phyloP scores from a whole-genome alignment of 2,113 vertebrate species.

The Cacatua alba region DNA sequence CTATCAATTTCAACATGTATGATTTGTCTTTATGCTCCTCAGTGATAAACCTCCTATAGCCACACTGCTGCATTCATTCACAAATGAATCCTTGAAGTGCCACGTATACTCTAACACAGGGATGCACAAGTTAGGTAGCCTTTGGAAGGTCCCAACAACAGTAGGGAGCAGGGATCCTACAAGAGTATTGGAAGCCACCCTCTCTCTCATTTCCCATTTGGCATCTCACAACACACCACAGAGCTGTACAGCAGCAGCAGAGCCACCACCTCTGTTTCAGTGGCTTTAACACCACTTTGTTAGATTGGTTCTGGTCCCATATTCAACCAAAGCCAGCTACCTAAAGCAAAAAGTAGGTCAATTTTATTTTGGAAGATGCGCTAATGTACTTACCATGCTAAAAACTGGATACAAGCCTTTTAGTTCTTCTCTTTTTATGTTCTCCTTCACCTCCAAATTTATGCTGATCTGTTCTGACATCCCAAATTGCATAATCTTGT shows the following conservation, averaged over 20 bases:
- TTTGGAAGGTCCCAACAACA: not conserved
- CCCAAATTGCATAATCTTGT: not conserved
- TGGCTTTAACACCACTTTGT: not conserved
- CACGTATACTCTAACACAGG: not conserved
- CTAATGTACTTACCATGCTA: slow-evolving; percentile 8
- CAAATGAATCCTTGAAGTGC: not conserved
- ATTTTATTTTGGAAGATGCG: not conserved
- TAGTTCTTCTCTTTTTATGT: not conserved
- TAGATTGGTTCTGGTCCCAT: not conserved
- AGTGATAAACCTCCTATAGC: not conserved
- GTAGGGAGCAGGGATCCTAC: not conserved
- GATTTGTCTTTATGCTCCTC: not conserved
- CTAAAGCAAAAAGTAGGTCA: not conserved
- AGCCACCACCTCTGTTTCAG: not conserved
- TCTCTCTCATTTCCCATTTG: not conserved
- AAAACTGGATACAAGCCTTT: not conserved
- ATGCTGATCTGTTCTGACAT: slow-evolving; percentile 39
- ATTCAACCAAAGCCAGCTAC: not conserved
- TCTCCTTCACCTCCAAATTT: slow-evolving; percentile 4
- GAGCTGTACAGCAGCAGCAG: not conserved
- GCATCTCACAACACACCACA: not conserved
- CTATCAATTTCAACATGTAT: not conserved
- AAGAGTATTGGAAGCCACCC: not conserved
- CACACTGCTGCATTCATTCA: not conserved
- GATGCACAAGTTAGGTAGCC: not conserved